Evolutionary conservation across 2,888 invertebrate genomes (phyloP), one percentile per base, ranked within the genome.

Genomic region (Drosophila neutralis): DNA sequence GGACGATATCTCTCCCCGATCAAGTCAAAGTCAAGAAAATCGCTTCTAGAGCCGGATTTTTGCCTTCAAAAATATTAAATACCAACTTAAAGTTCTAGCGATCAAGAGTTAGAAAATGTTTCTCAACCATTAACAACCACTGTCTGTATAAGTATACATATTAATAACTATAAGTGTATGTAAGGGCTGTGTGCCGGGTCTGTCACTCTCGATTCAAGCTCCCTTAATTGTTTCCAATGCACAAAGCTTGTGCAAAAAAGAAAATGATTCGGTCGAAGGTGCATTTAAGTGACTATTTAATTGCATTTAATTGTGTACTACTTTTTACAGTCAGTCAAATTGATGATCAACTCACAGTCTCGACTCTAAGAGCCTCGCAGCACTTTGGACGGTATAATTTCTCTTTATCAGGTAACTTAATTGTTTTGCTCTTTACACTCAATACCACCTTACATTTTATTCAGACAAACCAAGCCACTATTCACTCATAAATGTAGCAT

Each of bases 201-300:
- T 45, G 15, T 15, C 24, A 45, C 21, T 45, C 45, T 45, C 27
- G 24, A 45, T 45, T 45, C 45, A 45, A 21, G 45, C 15, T 45
- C 4, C 21, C 45, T 45, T 45, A 24, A 45, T 45, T 45, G 45
- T 15, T 45, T 45, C 15, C 45, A 24, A 24, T 45, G 21, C 45
- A 21, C 21, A 45, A 45, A 15, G 13, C 45, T 4, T 15, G 45
- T 24, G 38, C 8, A 8, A 24, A 45, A 24, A 24, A 45, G 21
- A 24, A 45, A 15, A 24, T 24, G 45, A 24, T 24, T 24, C 45
- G 45, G 45, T 45, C 24, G 45, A 45, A 45, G 45, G 45, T 45
- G 45, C 45, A 45, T 45, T 24, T 45, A 45, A 45, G 45, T 45
- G 45, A 45, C 15, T 24, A 45, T 24, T 45, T 45, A 15, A 24